A percentile compares a stretch with the other conserved stretches of the same genome.
Conservation (phyloP, 2,797 vertebrate species). For the Brachyalestes nurse region DNA sequence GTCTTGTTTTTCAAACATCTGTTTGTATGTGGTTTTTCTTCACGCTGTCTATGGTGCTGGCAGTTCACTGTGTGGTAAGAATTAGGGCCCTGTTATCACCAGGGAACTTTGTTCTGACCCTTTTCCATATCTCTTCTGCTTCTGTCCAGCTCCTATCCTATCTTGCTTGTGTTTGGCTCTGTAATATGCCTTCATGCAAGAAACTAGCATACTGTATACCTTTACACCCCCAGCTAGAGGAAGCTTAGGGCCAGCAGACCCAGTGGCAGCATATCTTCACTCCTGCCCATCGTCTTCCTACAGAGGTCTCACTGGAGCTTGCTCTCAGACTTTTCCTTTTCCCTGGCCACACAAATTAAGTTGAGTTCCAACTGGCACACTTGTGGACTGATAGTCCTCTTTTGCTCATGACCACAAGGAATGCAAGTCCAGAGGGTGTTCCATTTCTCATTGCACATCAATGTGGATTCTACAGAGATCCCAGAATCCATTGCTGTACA, state of each 20-base stretch:
- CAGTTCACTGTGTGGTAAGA: slow-evolving; percentile 79
- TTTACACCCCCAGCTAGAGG: slow-evolving; percentile 50
- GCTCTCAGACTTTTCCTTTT: background rate
- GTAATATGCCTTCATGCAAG: slow-evolving; percentile 50
- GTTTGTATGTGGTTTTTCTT: slow-evolving; percentile 66
- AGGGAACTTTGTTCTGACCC: slow-evolving; percentile 50
- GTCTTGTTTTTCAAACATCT: slow-evolving; percentile 57
- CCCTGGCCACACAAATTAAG: background rate
- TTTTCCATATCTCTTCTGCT: slow-evolving; percentile 54
- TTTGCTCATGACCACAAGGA: background rate
- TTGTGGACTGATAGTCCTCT: background rate
- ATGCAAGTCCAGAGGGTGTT: background rate
- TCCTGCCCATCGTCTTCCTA: background rate
- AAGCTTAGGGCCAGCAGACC: background rate
- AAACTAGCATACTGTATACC: slow-evolving; percentile 48
- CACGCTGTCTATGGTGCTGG: slow-evolving; percentile 77
- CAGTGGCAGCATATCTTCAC: background rate
- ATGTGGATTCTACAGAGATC: background rate
- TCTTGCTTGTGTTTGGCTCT: slow-evolving; percentile 54
- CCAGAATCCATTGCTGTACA: background rate
- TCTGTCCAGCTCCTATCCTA: slow-evolving; percentile 53
- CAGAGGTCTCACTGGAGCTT: background rate
- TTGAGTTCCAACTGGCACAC: background rate
- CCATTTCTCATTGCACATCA: background rate
- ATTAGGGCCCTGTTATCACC: slow-evolving; percentile 48